phyloP scores from a whole-genome alignment of 2,888 invertebrate species.

The Plutella xylostella region DNA sequence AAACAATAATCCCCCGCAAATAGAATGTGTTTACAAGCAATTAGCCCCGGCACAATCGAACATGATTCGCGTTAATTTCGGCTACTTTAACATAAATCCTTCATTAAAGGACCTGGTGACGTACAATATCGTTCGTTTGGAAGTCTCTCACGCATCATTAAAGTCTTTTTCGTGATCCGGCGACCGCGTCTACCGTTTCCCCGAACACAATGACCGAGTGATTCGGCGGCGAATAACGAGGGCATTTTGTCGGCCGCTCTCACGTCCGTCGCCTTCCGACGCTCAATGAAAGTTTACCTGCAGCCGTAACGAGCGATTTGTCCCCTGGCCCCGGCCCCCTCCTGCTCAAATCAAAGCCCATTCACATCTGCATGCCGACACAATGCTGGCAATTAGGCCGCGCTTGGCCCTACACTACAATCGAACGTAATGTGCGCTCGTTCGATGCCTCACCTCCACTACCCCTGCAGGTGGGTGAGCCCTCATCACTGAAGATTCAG shows the following conservation, averaged over 20 bases:
- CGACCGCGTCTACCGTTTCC: constrained; percentile 69
- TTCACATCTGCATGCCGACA: constrained; percentile 72
- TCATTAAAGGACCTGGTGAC: constrained; percentile 48
- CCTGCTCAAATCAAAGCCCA: constrained; percentile 69
- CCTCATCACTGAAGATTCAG: no score
- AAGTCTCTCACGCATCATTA: constrained; percentile 68
- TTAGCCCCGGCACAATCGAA: constrained; percentile 24
- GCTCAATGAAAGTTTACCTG: constrained; percentile 72
- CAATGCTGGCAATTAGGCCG: constrained; percentile 71
- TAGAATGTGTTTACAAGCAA: constrained; percentile 20
- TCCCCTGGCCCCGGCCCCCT: constrained; percentile 51
- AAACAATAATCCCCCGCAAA: neutral
- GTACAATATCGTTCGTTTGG: constrained; percentile 66
- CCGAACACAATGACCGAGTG: constrained; percentile 67
- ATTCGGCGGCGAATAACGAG: constrained; percentile 71
- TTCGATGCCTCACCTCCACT: constrained; percentile 49
- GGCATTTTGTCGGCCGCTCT: constrained; percentile 69
- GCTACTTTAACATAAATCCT: constrained; percentile 56
- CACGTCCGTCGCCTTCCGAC: constrained; percentile 70
- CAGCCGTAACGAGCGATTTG: constrained; percentile 71
- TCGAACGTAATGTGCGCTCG: constrained; percentile 64
- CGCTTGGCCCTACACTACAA: constrained; percentile 64
- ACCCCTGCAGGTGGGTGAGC: constrained; percentile 23
- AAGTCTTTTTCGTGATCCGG: constrained; percentile 66
- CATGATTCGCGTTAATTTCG: constrained; percentile 42